Evolutionary conservation across 2,888 invertebrate species (phyloP), one percentile per base, ranked within the genome.

Genomic region (Acronicta psi): DNA sequence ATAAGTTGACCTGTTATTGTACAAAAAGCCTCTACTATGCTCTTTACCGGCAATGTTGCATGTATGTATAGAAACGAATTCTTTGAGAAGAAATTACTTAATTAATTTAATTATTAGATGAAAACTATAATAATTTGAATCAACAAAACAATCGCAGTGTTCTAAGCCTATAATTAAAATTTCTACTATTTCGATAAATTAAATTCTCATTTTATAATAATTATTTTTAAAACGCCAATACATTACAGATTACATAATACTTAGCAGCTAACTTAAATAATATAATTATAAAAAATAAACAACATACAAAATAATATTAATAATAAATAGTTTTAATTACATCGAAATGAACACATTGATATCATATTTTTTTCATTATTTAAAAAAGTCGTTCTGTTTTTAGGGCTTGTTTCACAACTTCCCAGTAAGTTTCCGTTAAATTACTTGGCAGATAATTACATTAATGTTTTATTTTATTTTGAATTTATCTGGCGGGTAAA

Each of bases 301-400:
- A 75, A 75, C 77, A 56, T 76, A 75, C 44, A 57, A 67, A 76
- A 63, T 74, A 69, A 70, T 63, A 59, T 49, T 41, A 71, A 58
- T 54, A 62, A 70, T 76, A 77, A 76, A 77, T 76, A 76, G 36
- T 65, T 60, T 66, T 77, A 74, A 77, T 74, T 76, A 77, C 67
- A 76, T 53, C 43, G 59, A 72, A 73, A 63, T 77, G 76, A 77
- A 77, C 77, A 77, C 76, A 77, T 63, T 37, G 53, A 69, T 72
- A 67, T 67, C 60, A 53, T 58, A 31, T 46, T 3, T 13, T 34
- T 46, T 61, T 52, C n/a, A 44, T 34, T 50, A 41, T 52, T 56
- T 20, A 31, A 41, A 18, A 31, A 50, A 41, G 38, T 23, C 41
- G 44, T 38, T 49, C n/a, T n/a, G n/a, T n/a, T n/a, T n/a, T n/a